These are phyloP conservation scores for Chaetogeoica ovagalla DNA, from an alignment of 2,888 invertebrate species.

Conservation along the genomic window DNA sequence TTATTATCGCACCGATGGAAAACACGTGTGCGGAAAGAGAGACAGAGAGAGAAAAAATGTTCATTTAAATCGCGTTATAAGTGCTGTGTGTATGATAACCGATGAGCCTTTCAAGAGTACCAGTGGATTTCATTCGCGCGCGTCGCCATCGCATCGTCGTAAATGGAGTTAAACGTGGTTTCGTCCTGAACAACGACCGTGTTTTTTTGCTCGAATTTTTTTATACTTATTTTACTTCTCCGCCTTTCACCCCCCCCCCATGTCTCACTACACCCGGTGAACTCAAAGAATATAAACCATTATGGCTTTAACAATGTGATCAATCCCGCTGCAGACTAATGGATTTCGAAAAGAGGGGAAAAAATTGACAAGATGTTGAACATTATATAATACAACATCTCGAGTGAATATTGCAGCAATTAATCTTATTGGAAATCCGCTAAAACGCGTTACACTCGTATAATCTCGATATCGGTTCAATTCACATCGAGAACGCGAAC, in stretches of 20 bases:
- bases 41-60: too few species aligned
- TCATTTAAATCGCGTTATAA: too few species aligned
- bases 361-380: conserved; percentile 26
- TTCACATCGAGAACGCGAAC: background rate
- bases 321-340: conserved; percentile 19
- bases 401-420: conserved; percentile 27
- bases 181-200: background rate
- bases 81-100: too few species aligned
- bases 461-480: background rate
- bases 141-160: background rate
- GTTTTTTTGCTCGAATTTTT: background rate
- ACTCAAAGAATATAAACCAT: conserved; percentile 21
- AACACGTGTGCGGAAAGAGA: too few species aligned
- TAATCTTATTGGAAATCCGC: conserved; percentile 37
- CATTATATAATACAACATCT: background rate
- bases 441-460: background rate
- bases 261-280: background rate
- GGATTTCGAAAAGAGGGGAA: conserved; percentile 34
- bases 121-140: too few species aligned
- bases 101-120: too few species aligned
- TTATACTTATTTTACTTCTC: background rate
- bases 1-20: too few species aligned
- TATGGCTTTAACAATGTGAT: conserved; percentile 31
- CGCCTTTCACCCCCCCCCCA: too few species aligned
- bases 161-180: conserved; percentile 15